phyloP scores from a whole-genome alignment of 2,113 vertebrate species.

The Salvator merianae region DNA sequence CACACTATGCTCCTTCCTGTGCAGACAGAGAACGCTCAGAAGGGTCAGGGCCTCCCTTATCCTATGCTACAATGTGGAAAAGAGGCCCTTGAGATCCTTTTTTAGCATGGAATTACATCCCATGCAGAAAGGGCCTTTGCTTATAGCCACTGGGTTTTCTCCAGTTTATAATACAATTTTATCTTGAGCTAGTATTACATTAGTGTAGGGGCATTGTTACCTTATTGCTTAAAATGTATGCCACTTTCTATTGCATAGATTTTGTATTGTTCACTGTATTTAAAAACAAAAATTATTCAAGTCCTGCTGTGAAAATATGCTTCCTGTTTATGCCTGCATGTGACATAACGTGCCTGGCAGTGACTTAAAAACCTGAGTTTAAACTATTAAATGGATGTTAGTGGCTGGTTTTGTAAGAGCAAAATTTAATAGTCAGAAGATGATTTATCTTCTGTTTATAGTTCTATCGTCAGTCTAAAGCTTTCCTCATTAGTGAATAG shows the following conservation, averaged over 20 bases:
- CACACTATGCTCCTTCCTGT: too few species aligned
- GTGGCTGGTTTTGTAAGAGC: neutral
- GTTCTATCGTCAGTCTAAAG: neutral
- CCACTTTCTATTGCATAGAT: neutral
- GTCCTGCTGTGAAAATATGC: neutral
- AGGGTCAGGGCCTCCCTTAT: too few species aligned
- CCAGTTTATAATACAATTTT: neutral
- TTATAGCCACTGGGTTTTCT: neutral
- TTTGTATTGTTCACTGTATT: neutral
- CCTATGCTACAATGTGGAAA: too few species aligned
- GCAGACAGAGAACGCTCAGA: too few species aligned
- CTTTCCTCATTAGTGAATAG: neutral
- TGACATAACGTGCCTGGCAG: neutral
- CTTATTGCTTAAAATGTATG: neutral
- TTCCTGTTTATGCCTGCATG: neutral
- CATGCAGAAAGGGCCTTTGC: too few species aligned
- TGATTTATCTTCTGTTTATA: neutral
- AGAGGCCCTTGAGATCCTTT: too few species aligned
- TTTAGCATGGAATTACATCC: too few species aligned
- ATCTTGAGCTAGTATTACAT: neutral
- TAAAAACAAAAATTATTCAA: neutral
- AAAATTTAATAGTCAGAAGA: neutral
- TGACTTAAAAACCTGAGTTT: neutral
- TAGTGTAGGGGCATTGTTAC: neutral
- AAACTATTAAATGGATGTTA: neutral